Base-by-base conservation (phyloP, 2,888 invertebrate genomes). In the Eustalomyia histrio region DNA sequence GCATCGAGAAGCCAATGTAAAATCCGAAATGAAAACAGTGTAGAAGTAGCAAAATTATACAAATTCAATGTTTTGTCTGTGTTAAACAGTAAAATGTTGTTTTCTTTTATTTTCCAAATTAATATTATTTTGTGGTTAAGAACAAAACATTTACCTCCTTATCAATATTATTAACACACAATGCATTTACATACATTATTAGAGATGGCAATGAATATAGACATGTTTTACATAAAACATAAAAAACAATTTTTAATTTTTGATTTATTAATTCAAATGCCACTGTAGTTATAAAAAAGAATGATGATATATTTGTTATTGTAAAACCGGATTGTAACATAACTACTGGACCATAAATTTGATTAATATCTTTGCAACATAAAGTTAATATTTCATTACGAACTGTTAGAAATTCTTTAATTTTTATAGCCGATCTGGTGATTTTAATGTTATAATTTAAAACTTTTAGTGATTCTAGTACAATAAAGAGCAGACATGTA, bases 151-250 rank as follows among this genome's bases (percentile, higher is more conserved):
- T 53, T 80, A 80, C 78, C 82, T 80, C 74, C 9, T 29, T 43
- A 35, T 63, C 60, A 43, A 78, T 29, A 35, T 60, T 57, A 57
- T 80, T 79, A 50, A 69, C 35, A 43, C 58, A 64, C 18, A 79
- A 55, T 1, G 65, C 64, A 18, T 73, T 64, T 10, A 63, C 24
- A 43, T 72, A 73, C 2, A 82, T 73, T 47, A 74, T 10, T 1
- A 76, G 2, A 9, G 69, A 65, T 39, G 82, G 76, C 10, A 72
- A 5, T 8, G 60, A 29, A 52, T 60, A 68, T 17, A 75, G 12
- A n/a, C 47, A 14, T 4, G 33, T 33, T 17, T 55, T 67, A 14
- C 16, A 39, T 6, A 75, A 0, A 1, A 67, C 39, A 17, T 4
- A 2, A 0, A 67, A 17, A 29, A 29, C 6, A 14, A n/a, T 7